Conservation (phyloP, 2,113 vertebrate species). For the Megaceryle maxima region DNA sequence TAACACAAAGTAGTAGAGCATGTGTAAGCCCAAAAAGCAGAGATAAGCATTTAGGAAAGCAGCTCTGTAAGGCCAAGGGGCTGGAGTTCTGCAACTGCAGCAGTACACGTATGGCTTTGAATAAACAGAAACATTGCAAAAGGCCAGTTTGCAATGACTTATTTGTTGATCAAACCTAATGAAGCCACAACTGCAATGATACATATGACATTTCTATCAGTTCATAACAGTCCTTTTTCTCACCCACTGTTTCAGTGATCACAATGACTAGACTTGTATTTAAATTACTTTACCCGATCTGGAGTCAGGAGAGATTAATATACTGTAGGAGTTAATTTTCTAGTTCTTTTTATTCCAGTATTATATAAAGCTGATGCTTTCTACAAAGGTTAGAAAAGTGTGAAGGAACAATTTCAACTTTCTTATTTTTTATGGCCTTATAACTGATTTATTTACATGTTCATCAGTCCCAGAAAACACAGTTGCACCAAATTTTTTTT, state of each 20-base stretch:
- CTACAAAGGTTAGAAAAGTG: not conserved
- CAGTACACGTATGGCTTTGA: accelerated
- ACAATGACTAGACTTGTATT: not conserved
- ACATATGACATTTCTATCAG: not conserved
- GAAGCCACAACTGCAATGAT: not conserved
- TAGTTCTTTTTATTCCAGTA: not conserved
- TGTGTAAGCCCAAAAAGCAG: not conserved
- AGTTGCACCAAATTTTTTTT: not conserved
- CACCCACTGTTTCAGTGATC: not conserved
- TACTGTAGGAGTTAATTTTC: not conserved
- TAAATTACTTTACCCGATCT: not conserved
- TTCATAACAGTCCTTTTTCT: not conserved
- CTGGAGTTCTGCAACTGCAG: not conserved
- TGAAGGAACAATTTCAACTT: not conserved
- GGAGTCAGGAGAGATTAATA: not conserved
- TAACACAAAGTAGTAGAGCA: not conserved
- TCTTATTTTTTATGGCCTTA: not conserved
- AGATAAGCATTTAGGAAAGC: not conserved
- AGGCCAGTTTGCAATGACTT: not conserved
- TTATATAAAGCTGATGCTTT: no score
- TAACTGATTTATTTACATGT: not conserved
- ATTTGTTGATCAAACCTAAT: not conserved
- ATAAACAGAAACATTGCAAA: not conserved
- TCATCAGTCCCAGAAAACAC: not conserved
- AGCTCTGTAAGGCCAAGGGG: not conserved